Percentiles rank a stretch among this genome's conserved stretches.
phyloP scores from a whole-genome alignment of 2,797 vertebrate species.

The Hemibagrus guttatus region DNA sequence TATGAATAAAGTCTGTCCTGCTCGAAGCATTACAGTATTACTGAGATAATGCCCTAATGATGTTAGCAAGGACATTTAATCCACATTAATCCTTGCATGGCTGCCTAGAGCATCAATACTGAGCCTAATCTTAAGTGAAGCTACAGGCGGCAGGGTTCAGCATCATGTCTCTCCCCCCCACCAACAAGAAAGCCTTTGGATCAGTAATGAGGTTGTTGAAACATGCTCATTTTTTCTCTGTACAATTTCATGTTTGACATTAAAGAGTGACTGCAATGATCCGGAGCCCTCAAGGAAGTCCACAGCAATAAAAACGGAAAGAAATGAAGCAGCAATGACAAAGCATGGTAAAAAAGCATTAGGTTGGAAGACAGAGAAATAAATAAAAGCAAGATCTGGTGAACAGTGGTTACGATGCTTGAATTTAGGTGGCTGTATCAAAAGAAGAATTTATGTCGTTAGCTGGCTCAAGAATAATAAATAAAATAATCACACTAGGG shows the following conservation, averaged over 20 bases:
- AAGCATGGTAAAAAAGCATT: neutral
- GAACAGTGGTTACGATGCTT: neutral
- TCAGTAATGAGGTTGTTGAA: neutral
- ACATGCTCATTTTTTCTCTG: neutral
- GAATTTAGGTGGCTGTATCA: neutral
- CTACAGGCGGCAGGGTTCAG: constrained; percentile 15
- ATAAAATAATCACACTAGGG: neutral
- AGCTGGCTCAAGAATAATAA: neutral
- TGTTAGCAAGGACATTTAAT: constrained; percentile 34
- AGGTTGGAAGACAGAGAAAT: neutral
- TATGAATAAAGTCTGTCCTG: constrained; percentile 14
- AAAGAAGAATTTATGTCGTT: neutral
- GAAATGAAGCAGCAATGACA: neutral
- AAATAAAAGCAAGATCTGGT: neutral
- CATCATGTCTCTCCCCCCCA: neutral
- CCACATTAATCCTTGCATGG: constrained; percentile 44
- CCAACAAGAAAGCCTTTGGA: neutral
- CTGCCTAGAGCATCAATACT: constrained; percentile 5
- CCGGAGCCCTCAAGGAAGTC: neutral
- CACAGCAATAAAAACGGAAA: neutral
- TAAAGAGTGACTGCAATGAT: constrained; percentile 3
- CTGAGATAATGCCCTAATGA: constrained; percentile 17
- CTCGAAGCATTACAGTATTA: constrained; percentile 10
- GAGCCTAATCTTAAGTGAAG: constrained; percentile 17
- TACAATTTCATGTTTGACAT: neutral